Conservation (phyloP, 2,888 invertebrate genomes). For the Philereme vetulata region DNA sequence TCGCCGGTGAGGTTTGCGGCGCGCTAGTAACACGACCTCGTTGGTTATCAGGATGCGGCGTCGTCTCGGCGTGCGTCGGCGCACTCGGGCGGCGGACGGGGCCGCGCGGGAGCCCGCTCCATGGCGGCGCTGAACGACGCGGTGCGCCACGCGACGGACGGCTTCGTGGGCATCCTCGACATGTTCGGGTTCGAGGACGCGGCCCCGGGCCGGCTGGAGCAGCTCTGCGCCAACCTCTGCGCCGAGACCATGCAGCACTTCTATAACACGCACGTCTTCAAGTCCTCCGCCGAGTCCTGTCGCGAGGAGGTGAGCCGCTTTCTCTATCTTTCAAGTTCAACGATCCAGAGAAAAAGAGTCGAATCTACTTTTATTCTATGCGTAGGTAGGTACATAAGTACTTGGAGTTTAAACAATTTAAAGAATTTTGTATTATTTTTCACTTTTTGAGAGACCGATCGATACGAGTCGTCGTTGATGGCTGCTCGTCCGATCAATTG, state of each 20-base stretch:
- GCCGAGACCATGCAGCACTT: slow-evolving; percentile 99
- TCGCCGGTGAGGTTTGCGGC: no score
- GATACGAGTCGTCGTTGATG: no score
- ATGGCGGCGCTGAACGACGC: slow-evolving; percentile 97
- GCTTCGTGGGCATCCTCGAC: slow-evolving; percentile 97
- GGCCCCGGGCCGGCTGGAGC: slow-evolving; percentile 94
- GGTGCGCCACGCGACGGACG: slow-evolving; percentile 96
- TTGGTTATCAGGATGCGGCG: slow-evolving; percentile 84
- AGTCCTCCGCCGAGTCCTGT: slow-evolving; percentile 96
- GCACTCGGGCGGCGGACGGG: slow-evolving; percentile 85
- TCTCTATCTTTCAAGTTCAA: not conserved
- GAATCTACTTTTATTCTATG: no score
- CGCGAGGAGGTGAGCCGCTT: slow-evolving; percentile 87
- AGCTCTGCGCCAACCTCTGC: slow-evolving; percentile 96
- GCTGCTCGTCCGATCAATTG: no score
- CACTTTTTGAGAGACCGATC: no score
- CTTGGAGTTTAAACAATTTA: no score
- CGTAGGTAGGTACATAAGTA: no score
- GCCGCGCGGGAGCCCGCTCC: slow-evolving; percentile 91
- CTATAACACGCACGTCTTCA: slow-evolving; percentile 98
- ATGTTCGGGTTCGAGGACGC: slow-evolving; percentile 99
- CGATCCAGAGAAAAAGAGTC: no score
- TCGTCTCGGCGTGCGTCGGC: slow-evolving; percentile 94
- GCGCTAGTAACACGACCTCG: not conserved
- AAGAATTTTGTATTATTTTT: no score